These are phyloP conservation scores for Odontophorus gujanensis DNA, from an alignment of 2,113 vertebrate genomes.

Conservation along the genomic window DNA sequence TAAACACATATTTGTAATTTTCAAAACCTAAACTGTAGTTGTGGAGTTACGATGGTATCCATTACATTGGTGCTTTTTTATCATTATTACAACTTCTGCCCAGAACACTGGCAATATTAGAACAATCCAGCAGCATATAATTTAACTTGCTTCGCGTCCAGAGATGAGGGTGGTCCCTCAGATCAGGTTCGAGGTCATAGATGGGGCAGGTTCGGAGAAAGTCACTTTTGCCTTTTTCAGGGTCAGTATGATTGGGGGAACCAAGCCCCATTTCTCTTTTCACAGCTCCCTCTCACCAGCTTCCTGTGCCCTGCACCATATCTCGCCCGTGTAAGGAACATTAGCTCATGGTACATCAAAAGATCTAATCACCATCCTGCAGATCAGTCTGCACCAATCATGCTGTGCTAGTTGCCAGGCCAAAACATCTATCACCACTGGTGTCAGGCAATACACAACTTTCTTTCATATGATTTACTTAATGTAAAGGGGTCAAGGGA, in stretches of 20 bases:
- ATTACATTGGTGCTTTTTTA: slow-evolving; percentile 28
- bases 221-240: neutral
- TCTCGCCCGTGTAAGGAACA: neutral
- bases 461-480: neutral
- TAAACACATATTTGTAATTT: slow-evolving; percentile 12
- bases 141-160: slow-evolving; percentile 50
- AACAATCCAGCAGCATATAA: slow-evolving; percentile 7
- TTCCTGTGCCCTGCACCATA: neutral
- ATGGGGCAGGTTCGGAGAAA: neutral
- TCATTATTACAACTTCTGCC: neutral
- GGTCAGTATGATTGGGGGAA: neutral
- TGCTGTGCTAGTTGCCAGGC: neutral
- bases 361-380: neutral
- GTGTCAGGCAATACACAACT: neutral
- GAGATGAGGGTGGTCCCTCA: neutral
- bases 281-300: neutral
- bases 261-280: neutral
- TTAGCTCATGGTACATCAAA: neutral
- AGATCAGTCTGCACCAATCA: neutral
- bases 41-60: slow-evolving; percentile 39
- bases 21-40: slow-evolving; percentile 49
- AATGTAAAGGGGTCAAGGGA: neutral
- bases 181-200: slow-evolving; percentile 5
- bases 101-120: neutral
- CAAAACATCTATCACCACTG: neutral